Evolutionary conservation across 2,888 invertebrate genomes (phyloP), one percentile per base, ranked within the genome.

Genomic region (Tryphoninae sp.): DNA sequence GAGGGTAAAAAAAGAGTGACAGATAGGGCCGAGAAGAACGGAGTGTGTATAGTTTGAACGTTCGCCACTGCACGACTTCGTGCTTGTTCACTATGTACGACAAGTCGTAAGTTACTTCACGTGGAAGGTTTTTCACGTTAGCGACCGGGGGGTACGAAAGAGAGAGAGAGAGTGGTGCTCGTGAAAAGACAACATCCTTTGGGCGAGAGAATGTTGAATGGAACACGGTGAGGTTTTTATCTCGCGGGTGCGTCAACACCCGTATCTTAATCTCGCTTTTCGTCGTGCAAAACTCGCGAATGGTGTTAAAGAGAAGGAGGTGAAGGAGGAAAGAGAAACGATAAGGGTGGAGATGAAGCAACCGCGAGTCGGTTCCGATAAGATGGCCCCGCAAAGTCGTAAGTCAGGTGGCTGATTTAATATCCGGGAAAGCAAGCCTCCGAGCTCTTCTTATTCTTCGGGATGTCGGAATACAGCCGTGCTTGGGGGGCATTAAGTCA

Each of bases 391-490:
- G 77, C 78, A 72, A 72, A 69, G 71, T 75, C 78, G 79, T 82
- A 79, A 82, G 79, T 82, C 78, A 82, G 75, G 81, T 78, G 78
- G 75, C 82, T 78, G 79, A 78, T 82, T 82, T 79, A 78, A 82
- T 82, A 79, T 79, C 82, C 82, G 79, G 78, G 51, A 75, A 81
- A 75, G 67, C 58, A 69, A 58, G 65, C 45, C 26, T 62, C 16
- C 33, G 53, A 65, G 49, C 80, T 78, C 76, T 76, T 82, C 69
- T 75, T 72, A 78, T 79, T 78, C 65, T 76, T 58, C 65, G 51
- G 64, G 58, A 78, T 26, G 58, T 59, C 42, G 62, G 45, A 65
- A 61, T 53, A 61, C 26, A 45, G 16, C 64, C 58, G 23, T 19
- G 53, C 80, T 69, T 19, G 26, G 45, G 59, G 65, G 65, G 67